Evolutionary conservation across 1,140 invertebrate genomes (phyloP), one percentile per base, ranked within the genome.

Genomic region (Drosophila repletoides): DNA sequence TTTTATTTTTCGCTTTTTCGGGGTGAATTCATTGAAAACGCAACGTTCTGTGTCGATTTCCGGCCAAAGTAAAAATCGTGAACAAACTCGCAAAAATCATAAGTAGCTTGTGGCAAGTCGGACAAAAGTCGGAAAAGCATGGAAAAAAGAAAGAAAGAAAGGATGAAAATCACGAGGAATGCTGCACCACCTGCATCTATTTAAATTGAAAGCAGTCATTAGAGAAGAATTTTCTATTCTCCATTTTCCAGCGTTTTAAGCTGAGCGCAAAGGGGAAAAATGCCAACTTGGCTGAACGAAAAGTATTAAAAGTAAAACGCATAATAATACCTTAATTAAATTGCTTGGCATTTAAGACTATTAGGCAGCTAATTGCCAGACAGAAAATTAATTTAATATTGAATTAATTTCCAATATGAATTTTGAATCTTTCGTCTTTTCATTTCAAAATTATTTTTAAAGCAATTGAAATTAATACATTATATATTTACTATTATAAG

Each of bases 41-140:
- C 59, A 48, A 74, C 71, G 55, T 66, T 80, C 75, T 75, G 51
- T 79, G 76, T 71, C 76, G 71, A 79, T 80, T 79, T 75, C 55
- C 70, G 19, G 24, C 12, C 29, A 9, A 4, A 24, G 24, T 1
- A 31, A 29, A 24, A 41, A 56, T 22, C 22, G 49, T 22, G 7
- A 19, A 33, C n/a, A 9, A 7, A 5, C 1, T 10, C 31, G 15
- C 1, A 59, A 41, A 49, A 70, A 70, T 72, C 52, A 46, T 34
- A 70, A 61, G 66, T 58, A 59, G 63, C 19, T 38, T 45, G 43
- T 14, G 64, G 28, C n/a, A n/a, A n/a, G 10, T 2, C 24, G 38
- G 7, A 29, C 7, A 19, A 19, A 31, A 48, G 7, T 28, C 28
- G n/a, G n/a, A n/a, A 7, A 21, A 48, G 28, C 26, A n/a, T n/a